A percentile compares a stretch with the other conserved stretches of the same genome.
phyloP scores from a whole-genome alignment of 2,888 invertebrate genomes.

The Drosophila nr. medialis region DNA sequence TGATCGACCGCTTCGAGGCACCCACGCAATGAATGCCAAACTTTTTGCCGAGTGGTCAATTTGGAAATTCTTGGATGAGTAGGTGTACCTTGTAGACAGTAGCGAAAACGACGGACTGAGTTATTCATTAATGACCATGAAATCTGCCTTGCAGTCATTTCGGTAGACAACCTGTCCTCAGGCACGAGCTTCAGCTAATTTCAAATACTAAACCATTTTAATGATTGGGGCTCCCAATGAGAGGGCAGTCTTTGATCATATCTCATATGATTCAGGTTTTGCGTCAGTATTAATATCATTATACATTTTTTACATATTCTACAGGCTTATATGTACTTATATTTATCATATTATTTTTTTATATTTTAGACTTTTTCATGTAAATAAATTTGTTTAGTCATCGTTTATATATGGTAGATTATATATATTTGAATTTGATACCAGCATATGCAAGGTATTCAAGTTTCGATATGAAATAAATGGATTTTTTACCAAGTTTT shows the following conservation, averaged over 20 bases:
- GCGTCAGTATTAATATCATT: not conserved
- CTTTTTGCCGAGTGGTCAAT: conserved; percentile 57
- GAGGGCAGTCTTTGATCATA: not conserved
- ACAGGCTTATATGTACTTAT: not conserved
- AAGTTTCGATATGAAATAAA: conserved; percentile 8
- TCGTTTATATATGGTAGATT: not conserved
- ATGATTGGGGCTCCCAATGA: not conserved
- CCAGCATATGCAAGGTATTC: not conserved
- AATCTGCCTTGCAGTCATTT: conserved; percentile 76
- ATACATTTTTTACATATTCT: not conserved
- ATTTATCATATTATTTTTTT: not conserved
- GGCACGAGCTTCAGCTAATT: conserved; percentile 52
- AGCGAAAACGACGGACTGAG: conserved; percentile 30
- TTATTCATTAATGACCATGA: conserved; percentile 79
- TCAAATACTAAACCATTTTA: conserved; percentile 20
- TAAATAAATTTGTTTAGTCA: not conserved
- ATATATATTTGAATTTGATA: not conserved
- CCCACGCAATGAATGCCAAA: conserved; percentile 64
- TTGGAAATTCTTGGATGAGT: conserved; percentile 58
- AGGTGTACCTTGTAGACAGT: conserved; percentile 28
- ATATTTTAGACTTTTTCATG: rapidly evolving
- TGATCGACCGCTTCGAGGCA: conserved; percentile 51
- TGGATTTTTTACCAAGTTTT: not conserved
- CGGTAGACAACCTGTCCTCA: conserved; percentile 58
- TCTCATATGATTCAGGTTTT: not conserved